Base-by-base conservation (phyloP, 2,113 vertebrate species). In the Copsychus sechellarum region DNA sequence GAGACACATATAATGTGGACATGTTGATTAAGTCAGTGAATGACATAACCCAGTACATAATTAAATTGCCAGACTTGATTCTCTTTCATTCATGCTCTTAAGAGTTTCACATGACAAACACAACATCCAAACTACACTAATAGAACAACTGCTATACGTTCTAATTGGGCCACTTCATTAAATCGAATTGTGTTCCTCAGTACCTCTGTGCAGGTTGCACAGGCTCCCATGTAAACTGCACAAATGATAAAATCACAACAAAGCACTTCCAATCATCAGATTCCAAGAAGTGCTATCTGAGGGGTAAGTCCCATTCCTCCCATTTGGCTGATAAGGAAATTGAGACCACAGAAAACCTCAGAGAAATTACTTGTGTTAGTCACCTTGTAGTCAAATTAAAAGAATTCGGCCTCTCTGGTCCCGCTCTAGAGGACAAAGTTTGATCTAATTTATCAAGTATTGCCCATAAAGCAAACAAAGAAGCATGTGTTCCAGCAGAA, bases 381-480 rank as follows among this genome's bases (percentile, higher is more conserved):
- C 61, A 92, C 33, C 51, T 91, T n/a, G 24, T 12, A 43, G 42
- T 21, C 48, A 78, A 91, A 89, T 78, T 58, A 78, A 74, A 83
- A 88, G 12, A 72, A 76, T 79, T 67, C 3, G 15, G 64, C 51
- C 76, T 74, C 69, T 84, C 7, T 8, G 57, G 73, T 95, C 69
- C 70, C 0, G 0, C 12, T 84, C 57, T 48, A 26, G 58, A 78
- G 90, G 48, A 70, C 81, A 81, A 94, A 93, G 86, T 93, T 92
- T 83, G 88, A 78, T 88, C 43, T 71, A 71, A 90, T 88, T 92
- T 83, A 95, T 91, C 92, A 91, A 67, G 28, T 67, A 80, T 51
- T 80, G 71, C 83, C 71, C 79, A 69, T 36, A 82, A 84, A 90
- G 56, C 79, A 92, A 93, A 94, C 56, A 83, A 77, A 94, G 79